Evolutionary conservation across 1,140 invertebrate species (phyloP).

Genomic region (Acromyrmex echinatior): DNA sequence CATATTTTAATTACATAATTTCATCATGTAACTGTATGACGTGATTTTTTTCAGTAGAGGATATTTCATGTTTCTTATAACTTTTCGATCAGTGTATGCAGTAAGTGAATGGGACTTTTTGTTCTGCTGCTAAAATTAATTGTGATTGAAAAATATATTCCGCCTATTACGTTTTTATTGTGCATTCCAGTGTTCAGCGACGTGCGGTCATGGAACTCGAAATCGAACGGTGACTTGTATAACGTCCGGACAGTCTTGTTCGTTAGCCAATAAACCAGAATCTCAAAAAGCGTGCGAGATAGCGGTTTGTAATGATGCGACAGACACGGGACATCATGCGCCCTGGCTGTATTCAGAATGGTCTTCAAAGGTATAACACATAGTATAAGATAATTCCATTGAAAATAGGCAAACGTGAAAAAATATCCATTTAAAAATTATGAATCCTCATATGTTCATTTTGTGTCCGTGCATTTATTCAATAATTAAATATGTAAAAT

Average conservation of each 20-base stretch:
- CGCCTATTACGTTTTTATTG: not conserved
- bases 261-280: conserved; percentile 74
- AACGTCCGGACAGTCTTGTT: conserved; percentile 78
- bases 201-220: conserved; percentile 79
- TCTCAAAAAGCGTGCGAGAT: conserved; percentile 78
- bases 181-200: conserved; percentile 78
- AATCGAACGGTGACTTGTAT: conserved; percentile 83
- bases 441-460: not conserved
- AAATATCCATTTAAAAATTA: not conserved
- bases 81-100: not conserved
- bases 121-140: not conserved
- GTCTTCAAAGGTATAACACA: conserved; percentile 79
- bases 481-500: not conserved
- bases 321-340: conserved; percentile 51
- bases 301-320: conserved; percentile 67
- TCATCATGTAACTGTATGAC: no score
- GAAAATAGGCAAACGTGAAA: not conserved
- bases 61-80: not conserved
- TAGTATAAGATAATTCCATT: not conserved
- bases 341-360: conserved; percentile 82
- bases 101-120: not conserved
- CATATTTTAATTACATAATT: no score
- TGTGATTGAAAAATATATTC: not conserved
- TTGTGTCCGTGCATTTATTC: not conserved
- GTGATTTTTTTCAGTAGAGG: no score